Conservation (phyloP, 2,888 invertebrate genomes). For the Cordilura impudica region DNA sequence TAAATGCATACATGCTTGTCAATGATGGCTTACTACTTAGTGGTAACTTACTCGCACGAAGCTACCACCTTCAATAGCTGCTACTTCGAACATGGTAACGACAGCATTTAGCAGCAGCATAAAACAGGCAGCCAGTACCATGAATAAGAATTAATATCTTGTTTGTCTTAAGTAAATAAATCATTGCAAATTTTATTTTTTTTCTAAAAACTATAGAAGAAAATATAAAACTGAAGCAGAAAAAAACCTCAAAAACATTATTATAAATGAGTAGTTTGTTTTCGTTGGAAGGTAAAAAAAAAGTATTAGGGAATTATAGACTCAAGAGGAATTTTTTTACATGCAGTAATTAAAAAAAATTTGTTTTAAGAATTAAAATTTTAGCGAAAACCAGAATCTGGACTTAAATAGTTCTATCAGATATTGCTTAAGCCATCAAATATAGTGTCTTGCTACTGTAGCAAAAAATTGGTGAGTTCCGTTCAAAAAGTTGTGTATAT, state of each 20-base stretch:
- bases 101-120: neutral
- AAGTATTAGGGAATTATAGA: too few relatives aligned
- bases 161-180: slow-evolving; percentile 59
- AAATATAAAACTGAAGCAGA: neutral
- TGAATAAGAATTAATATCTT: slow-evolving; percentile 62
- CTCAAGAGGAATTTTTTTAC: too few relatives aligned
- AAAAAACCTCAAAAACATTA: slow-evolving; percentile 33
- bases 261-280: slow-evolving; percentile 13
- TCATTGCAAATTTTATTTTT: slow-evolving; percentile 33
- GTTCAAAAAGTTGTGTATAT: too few relatives aligned
- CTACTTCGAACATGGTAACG: neutral
- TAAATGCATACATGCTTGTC: slow-evolving; percentile 36
- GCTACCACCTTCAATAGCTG: slow-evolving; percentile 31
- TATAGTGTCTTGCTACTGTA: too few relatives aligned
- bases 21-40: neutral
- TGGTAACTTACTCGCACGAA: slow-evolving; percentile 15
- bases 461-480: too few relatives aligned
- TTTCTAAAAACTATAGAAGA: neutral
- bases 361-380: too few relatives aligned
- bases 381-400: too few relatives aligned
- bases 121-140: slow-evolving; percentile 35
- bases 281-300: neutral
- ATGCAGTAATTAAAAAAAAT: too few relatives aligned
- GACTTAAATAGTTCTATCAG: too few relatives aligned
- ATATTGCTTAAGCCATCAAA: too few relatives aligned